A percentile compares a stretch with the other conserved stretches of the same genome.
Evolutionary conservation across 1,140 invertebrate species (phyloP).

Genomic region (Achatina immaculata): DNA sequence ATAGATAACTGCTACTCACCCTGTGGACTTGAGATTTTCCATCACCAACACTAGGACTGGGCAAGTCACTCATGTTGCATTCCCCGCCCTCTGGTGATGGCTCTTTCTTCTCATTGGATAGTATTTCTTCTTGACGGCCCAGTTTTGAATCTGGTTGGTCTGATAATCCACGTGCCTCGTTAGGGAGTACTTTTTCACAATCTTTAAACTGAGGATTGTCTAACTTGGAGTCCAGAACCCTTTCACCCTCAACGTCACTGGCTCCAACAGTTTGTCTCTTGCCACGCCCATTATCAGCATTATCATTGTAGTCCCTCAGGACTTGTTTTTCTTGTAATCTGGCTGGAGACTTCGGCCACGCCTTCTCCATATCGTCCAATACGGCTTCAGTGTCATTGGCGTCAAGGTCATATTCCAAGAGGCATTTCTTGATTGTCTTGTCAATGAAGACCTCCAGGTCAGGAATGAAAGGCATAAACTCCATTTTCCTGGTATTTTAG

Average conservation of each 20-base stretch:
- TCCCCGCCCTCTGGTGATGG: background rate
- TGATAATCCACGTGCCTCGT: background rate
- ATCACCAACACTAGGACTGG: slow-evolving; percentile 1
- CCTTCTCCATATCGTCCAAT: slow-evolving; percentile 33
- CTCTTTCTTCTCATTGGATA: background rate
- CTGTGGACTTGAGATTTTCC: background rate
- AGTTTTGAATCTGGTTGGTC: background rate
- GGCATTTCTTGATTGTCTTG: slow-evolving; percentile 32
- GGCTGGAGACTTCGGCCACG: slow-evolving; percentile 22
- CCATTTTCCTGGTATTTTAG: background rate
- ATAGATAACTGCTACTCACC: no score
- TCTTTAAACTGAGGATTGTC: background rate
- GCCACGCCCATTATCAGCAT: background rate
- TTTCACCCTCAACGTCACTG: background rate
- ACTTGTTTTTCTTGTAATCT: background rate
- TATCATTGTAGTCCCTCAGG: slow-evolving; percentile 26
- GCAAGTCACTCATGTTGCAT: slow-evolving; percentile 68
- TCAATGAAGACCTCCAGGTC: slow-evolving; percentile 32
- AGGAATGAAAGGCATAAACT: slow-evolving; percentile 32
- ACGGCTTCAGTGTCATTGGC: slow-evolving; percentile 30
- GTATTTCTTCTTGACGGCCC: background rate
- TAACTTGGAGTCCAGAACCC: background rate
- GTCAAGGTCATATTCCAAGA: slow-evolving; percentile 28
- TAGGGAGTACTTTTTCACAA: background rate
- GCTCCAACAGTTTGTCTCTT: background rate